Percentiles rank a stretch among this genome's conserved stretches.
Conservation (phyloP, 2,888 invertebrate species). For the Leptura quadrifasciata region DNA sequence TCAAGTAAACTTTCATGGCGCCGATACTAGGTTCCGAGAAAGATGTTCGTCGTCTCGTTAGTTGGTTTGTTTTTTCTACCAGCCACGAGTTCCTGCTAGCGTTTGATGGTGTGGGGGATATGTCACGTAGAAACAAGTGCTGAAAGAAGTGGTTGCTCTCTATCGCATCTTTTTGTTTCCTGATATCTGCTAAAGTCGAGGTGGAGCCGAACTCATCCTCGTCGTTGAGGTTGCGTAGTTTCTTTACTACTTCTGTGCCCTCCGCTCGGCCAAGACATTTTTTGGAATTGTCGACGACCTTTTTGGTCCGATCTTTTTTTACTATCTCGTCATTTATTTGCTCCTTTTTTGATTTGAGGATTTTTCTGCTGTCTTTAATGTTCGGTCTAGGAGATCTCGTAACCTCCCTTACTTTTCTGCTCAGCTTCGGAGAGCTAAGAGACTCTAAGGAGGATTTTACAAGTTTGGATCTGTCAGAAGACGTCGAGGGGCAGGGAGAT, state of each 20-base stretch:
- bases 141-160: conserved; percentile 83
- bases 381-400: conserved; percentile 37
- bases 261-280: conserved; percentile 66
- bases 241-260: conserved; percentile 60
- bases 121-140: conserved; percentile 80
- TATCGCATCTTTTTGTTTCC: conserved; percentile 77
- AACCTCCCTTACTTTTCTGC: conserved; percentile 49
- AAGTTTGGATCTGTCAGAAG: conserved; percentile 61
- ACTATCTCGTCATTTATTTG: conserved; percentile 68
- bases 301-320: conserved; percentile 62
- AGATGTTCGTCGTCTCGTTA: conserved; percentile 73
- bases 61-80: conserved; percentile 82
- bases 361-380: conserved; percentile 59
- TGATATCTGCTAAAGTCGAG: conserved; percentile 74
- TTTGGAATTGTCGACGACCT: conserved; percentile 53
- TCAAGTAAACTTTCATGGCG: conserved; percentile 80
- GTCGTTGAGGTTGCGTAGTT: conserved; percentile 56
- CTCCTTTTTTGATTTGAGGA: conserved; percentile 69
- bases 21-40: conserved; percentile 76
- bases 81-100: conserved; percentile 77
- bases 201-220: conserved; percentile 55
- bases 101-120: conserved; percentile 70
- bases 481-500: conserved; percentile 61
- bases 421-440: conserved; percentile 58
- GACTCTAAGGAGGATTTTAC: conserved; percentile 67